Percentiles rank a stretch among this genome's conserved stretches.
Conservation (phyloP, 2,113 vertebrate species). For the Cepphus grylle region DNA sequence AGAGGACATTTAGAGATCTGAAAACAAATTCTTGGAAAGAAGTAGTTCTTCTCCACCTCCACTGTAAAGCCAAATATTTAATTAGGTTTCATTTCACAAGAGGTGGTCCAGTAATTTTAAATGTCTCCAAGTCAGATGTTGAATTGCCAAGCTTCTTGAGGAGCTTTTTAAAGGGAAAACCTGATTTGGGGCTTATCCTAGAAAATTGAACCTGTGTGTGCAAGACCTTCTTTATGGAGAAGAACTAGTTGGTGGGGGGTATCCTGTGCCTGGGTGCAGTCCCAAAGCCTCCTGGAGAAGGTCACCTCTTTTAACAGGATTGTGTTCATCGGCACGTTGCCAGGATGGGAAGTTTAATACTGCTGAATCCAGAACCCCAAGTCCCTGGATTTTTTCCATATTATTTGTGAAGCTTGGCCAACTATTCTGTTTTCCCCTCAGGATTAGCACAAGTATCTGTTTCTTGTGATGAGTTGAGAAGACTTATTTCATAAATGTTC, state of each 20-base stretch:
- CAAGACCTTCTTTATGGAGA: neutral
- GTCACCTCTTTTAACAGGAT: neutral
- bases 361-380: conserved; percentile 4
- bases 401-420: conserved; percentile 41
- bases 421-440: conserved; percentile 18
- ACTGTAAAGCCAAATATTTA: conserved; percentile 21
- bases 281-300: neutral
- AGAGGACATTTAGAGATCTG: neutral
- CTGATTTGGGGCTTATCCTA: neutral
- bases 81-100: conserved; percentile 37
- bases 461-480: conserved; percentile 28
- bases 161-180: neutral
- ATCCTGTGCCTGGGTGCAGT: neutral
- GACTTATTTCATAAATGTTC: neutral
- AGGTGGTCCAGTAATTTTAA: neutral
- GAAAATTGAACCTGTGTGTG: neutral
- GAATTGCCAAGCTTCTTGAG: neutral
- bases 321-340: neutral
- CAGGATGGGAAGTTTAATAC: neutral
- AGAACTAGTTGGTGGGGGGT: neutral
- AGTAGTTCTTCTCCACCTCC: neutral
- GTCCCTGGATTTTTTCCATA: conserved; percentile 44
- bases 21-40: conserved; percentile 42
- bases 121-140: neutral
- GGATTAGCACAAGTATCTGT: neutral